Evolutionary conservation across 2,888 invertebrate species (phyloP).

Genomic region (Netelia virgata): DNA sequence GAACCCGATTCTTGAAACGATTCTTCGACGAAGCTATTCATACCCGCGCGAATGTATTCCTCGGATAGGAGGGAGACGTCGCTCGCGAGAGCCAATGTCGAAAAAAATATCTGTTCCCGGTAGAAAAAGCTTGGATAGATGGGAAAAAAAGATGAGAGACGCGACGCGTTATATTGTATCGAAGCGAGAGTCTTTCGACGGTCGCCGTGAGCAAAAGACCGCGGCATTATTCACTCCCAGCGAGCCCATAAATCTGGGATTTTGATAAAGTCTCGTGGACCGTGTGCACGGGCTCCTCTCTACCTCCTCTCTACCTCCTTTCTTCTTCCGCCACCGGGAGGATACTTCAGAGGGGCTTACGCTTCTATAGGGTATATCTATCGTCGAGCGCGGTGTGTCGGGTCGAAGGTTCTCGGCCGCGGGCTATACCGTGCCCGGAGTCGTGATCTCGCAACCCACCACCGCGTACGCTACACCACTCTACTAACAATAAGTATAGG

Average conservation of each 20-base stretch:
- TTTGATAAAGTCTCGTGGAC: constrained; percentile 75
- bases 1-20: too few species aligned
- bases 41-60: too few species aligned
- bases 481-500: too few species aligned
- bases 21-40: too few species aligned
- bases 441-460: constrained; percentile 64
- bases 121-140: background rate
- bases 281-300: constrained; percentile 41
- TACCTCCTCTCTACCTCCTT: constrained; percentile 19
- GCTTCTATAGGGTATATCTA: too few species aligned
- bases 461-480: too few species aligned
- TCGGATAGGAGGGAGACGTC: too few species aligned
- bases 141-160: constrained; percentile 24
- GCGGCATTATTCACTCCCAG: constrained; percentile 66
- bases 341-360: too few species aligned
- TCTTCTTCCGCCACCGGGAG: too few species aligned
- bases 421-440: constrained; percentile 57
- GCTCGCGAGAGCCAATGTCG: too few species aligned
- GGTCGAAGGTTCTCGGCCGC: constrained; percentile 62
- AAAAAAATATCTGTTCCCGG: background rate
- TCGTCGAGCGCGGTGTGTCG: background rate
- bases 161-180: constrained; percentile 47
- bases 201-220: constrained; percentile 67
- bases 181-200: constrained; percentile 5
- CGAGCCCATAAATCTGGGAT: constrained; percentile 74